A percentile compares a stretch with the other conserved stretches of the same genome.
Evolutionary conservation across 2,888 invertebrate species (phyloP).

Genomic region (Mythimna vitellina): DNA sequence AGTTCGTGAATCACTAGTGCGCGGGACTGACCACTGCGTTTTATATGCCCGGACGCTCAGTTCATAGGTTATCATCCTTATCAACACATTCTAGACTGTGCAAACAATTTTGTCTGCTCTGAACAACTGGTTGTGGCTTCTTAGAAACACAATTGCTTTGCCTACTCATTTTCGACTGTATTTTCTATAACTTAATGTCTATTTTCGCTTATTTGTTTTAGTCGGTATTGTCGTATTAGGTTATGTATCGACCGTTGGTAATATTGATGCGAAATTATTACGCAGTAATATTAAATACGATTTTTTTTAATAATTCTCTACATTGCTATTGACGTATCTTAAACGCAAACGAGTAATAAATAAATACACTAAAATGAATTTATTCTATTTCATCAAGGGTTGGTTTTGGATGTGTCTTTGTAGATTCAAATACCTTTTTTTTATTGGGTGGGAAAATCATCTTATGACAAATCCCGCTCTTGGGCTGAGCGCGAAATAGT

Average conservation of each 20-base stretch:
- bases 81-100: constrained; percentile 72
- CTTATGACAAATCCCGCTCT: no score
- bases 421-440: no score
- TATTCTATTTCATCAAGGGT: no score
- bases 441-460: no score
- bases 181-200: neutral
- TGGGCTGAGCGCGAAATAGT: no score
- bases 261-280: neutral
- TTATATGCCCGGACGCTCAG: constrained; percentile 69
- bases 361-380: neutral
- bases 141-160: constrained; percentile 29
- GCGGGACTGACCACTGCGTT: constrained; percentile 29
- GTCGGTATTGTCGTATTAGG: constrained; percentile 21
- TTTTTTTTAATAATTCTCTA: neutral
- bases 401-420: no score
- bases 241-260: constrained; percentile 4
- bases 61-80: constrained; percentile 78
- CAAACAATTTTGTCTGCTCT: constrained; percentile 57
- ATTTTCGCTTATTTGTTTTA: constrained; percentile 22
- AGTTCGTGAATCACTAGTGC: constrained; percentile 54
- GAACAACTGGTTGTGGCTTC: constrained; percentile 53
- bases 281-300: neutral
- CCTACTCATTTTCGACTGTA: constrained; percentile 17
- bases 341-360: neutral
- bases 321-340: neutral